Evolutionary conservation across 2,888 invertebrate genomes (phyloP).

Genomic region (Sinotaia quadrata): DNA sequence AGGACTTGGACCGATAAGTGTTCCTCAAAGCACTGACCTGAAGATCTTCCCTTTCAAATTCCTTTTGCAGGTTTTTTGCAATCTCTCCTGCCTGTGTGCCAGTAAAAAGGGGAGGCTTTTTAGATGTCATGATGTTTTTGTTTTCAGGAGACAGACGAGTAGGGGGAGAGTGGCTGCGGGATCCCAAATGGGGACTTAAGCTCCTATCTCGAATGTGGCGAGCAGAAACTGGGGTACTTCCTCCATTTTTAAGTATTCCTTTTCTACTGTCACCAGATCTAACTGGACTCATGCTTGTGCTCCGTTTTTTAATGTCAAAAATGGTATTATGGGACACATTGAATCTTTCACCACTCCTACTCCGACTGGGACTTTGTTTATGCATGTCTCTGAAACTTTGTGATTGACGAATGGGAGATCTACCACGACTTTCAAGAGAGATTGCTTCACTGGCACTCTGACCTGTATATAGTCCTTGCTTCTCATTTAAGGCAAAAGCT

Average conservation of each 20-base stretch:
- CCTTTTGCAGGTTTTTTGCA: conserved; percentile 27
- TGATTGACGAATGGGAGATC: neutral
- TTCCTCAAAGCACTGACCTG: conserved; percentile 20
- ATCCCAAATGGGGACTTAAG: conserved; percentile 28
- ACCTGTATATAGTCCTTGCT: neutral
- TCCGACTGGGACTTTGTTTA: conserved; percentile 2
- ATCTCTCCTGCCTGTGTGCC: conserved; percentile 23
- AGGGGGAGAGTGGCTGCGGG: conserved; percentile 31
- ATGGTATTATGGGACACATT: conserved; percentile 19
- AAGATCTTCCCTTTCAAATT: conserved; percentile 30
- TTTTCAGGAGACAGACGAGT: conserved; percentile 30
- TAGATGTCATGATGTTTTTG: neutral
- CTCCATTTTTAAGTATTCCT: conserved; percentile 34
- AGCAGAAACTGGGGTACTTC: no score
- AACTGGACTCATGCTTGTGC: conserved; percentile 16
- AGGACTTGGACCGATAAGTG: conserved; percentile 33
- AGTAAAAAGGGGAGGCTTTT: conserved; percentile 21
- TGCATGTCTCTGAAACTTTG: conserved; percentile 4
- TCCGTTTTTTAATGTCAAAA: conserved; percentile 13
- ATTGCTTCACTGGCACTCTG: neutral
- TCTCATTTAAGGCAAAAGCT: neutral
- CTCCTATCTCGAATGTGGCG: conserved; percentile 27
- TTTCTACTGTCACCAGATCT: conserved; percentile 14
- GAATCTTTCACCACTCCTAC: conserved; percentile 10
- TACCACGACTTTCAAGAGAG: neutral